These are phyloP conservation scores for Drosophila gunungcola DNA, from an alignment of 1,140 invertebrate species.

Conservation along the genomic window DNA sequence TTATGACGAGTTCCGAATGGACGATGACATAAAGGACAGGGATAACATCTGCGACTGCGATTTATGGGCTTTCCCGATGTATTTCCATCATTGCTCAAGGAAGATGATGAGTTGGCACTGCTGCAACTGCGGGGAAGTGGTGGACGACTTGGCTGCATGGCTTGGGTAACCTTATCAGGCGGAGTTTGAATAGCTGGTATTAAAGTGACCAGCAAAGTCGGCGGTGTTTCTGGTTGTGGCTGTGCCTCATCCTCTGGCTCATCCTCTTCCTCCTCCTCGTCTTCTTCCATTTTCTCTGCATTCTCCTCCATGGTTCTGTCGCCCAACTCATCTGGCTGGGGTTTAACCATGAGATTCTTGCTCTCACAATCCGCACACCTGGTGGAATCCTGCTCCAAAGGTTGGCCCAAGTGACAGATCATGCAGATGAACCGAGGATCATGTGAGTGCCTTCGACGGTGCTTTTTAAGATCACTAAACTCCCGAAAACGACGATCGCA, in stretches of 20 bases:
- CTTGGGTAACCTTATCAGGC: slow-evolving; percentile 9
- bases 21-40: slow-evolving; percentile 76
- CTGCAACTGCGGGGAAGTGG: slow-evolving; percentile 55
- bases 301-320: slow-evolving; percentile 7
- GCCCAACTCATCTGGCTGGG: slow-evolving; percentile 20
- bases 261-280: slow-evolving; percentile 12
- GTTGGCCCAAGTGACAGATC: slow-evolving; percentile 67
- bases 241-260: slow-evolving; percentile 6
- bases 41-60: slow-evolving; percentile 58
- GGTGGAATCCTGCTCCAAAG: slow-evolving; percentile 71
- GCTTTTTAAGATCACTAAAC: slow-evolving; percentile 85
- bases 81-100: slow-evolving; percentile 61
- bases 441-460: slow-evolving; percentile 86
- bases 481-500: slow-evolving; percentile 87
- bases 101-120: slow-evolving; percentile 70
- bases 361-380: slow-evolving; percentile 72
- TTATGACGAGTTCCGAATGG: slow-evolving; percentile 81
- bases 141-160: slow-evolving; percentile 28
- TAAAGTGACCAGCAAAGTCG: slow-evolving; percentile 51
- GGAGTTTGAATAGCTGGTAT: slow-evolving; percentile 21
- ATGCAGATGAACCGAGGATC: slow-evolving; percentile 87
- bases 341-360: slow-evolving; percentile 65
- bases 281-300: slow-evolving; percentile 9
- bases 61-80: background rate
- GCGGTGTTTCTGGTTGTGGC: slow-evolving; percentile 5